A percentile compares a stretch with the other conserved stretches of the same genome.
Evolutionary conservation across 2,888 invertebrate genomes (phyloP).

Genomic region (Luffia ferchaultella): DNA sequence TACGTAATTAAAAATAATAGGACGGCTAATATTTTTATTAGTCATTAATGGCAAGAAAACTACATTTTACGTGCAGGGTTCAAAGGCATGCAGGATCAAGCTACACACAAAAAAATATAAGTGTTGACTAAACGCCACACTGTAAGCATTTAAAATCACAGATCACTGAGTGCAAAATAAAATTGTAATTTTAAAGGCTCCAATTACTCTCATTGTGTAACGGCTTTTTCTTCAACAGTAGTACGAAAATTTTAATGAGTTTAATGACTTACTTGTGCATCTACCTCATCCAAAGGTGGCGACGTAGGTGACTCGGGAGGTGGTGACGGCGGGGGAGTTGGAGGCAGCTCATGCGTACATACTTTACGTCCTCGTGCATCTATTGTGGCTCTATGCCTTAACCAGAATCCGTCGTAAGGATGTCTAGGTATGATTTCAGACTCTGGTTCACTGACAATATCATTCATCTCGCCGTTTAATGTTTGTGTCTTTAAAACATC

Average conservation of each 20-base stretch:
- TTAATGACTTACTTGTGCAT: constrained; percentile 12
- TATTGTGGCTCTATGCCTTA: constrained; percentile 45
- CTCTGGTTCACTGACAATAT: constrained; percentile 12
- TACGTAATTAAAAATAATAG: neutral
- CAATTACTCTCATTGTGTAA: no score
- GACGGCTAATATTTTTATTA: neutral
- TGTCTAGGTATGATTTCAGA: constrained; percentile 44
- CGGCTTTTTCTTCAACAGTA: no score
- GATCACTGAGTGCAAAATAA: no score
- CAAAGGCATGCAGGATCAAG: constrained; percentile 3
- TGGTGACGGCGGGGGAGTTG: constrained; percentile 31
- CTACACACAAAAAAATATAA: no score
- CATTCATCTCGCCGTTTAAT: neutral
- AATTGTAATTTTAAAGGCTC: no score
- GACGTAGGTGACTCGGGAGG: constrained; percentile 27
- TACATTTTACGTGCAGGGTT: constrained; percentile 2
- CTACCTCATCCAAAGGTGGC: constrained; percentile 19
- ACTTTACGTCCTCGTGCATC: constrained; percentile 46
- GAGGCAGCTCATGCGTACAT: constrained; percentile 51
- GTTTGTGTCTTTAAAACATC: neutral
- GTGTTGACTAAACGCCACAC: no score
- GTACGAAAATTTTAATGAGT: no score
- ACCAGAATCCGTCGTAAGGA: constrained; percentile 57
- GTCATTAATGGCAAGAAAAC: neutral
- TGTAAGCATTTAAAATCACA: no score